phyloP scores from a whole-genome alignment of 2,113 vertebrate species.

The Xenus cinereus region DNA sequence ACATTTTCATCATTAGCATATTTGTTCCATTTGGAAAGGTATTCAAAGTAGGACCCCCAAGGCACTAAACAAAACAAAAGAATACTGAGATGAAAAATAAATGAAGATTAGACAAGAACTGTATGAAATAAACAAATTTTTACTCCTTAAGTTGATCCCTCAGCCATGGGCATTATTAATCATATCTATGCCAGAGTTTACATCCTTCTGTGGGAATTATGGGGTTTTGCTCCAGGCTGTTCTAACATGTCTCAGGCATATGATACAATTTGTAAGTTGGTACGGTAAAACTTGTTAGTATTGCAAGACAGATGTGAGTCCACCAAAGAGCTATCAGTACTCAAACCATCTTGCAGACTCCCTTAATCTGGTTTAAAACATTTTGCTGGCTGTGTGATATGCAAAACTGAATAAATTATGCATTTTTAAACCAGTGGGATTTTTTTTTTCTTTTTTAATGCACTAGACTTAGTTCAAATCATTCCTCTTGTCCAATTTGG shows the following conservation, averaged over 20 bases:
- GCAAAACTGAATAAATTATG: not conserved
- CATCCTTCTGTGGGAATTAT: not conserved
- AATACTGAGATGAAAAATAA: not conserved
- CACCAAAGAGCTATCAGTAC: not conserved
- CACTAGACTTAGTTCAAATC: not conserved
- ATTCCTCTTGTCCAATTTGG: not conserved
- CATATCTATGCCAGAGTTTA: not conserved
- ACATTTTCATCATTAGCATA: constrained; percentile 67
- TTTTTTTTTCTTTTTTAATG: not conserved
- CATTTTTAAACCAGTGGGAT: not conserved
- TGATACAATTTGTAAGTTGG: not conserved
- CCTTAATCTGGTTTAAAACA: not conserved
- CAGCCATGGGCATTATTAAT: not conserved
- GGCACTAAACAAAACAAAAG: constrained; percentile 51
- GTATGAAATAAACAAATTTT: not conserved
- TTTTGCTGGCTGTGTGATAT: not conserved
- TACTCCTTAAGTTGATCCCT: not conserved
- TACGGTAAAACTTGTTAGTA: not conserved
- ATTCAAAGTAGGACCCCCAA: constrained; percentile 81
- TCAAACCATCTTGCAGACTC: not conserved
- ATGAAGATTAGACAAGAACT: not conserved
- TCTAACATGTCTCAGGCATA: not conserved
- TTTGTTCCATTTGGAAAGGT: constrained; percentile 76
- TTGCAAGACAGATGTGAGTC: not conserved
- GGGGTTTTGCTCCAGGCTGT: not conserved